Base-by-base conservation (phyloP, 2,888 invertebrate genomes). In the Heliconius ethilla region DNA sequence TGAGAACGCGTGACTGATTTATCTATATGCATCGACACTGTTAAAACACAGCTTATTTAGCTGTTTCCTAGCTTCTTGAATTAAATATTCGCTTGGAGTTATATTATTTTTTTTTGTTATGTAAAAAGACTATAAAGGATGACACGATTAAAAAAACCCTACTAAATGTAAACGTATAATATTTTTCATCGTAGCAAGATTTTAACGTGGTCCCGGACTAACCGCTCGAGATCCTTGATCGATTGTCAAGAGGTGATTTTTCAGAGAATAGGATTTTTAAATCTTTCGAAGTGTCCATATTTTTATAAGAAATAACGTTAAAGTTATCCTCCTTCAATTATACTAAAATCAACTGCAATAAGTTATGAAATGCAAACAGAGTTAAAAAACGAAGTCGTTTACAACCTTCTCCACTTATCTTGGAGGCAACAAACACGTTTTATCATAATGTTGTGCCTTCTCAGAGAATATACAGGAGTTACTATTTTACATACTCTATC, bases 1-100 rank as follows among this genome's bases (percentile, higher is more conserved):
- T 78, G 76, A 72, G 76, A 63, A 78, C 29, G 13, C 10, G 15
- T 59, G 25, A 22, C 45, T 75, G 75, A 70, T 65, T n/a, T 55
- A 33, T 78, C 29, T 29, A 51, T 67, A 65, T 37, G 18, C 37
- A 66, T 15, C 37, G 18, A 62, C 40, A 55, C 37, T 69, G 27
- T 75, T 69, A 33, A 65, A 29, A 40, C 25, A 29, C 6, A 65
- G 29, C 6, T 69, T 29, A 29, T 55, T 22, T 5, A 51, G 29
- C n/a, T 15, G 59, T 59, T 59, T 59, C 3, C 59, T 59, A 59
- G 6, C 3, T 33, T 33, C 3, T 22, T 33, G 0, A 15, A 13
- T 0, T 59, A n/a, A 13, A 33, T 72, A n/a, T n/a, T 22, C 11
- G 22, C 5, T 5, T 70, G 13, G 22, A 22, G 29, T 22, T 18